Conservation (phyloP, 2,888 invertebrate species). For the Polyploca ridens region DNA sequence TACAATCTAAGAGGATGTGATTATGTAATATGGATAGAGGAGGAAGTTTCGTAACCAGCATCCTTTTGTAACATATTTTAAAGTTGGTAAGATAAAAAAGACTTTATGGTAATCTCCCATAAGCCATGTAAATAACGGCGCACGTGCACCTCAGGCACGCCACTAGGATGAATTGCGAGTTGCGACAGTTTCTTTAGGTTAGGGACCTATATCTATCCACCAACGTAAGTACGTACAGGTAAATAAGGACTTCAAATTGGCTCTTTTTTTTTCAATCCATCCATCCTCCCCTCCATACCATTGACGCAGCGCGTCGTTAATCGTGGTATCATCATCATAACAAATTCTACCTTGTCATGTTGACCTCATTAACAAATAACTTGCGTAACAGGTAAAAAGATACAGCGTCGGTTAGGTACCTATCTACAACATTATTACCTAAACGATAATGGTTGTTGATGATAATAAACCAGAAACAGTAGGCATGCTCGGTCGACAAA, state of each 20-base stretch:
- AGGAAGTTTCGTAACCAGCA: slow-evolving; percentile 43
- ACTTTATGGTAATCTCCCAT: slow-evolving; percentile 46
- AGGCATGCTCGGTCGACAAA: too few species aligned
- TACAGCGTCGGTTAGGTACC: too few species aligned
- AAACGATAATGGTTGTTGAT: too few species aligned
- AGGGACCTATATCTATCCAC: not conserved
- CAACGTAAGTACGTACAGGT: not conserved
- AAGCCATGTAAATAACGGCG: slow-evolving; percentile 27
- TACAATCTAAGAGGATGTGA: too few species aligned
- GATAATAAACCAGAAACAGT: too few species aligned
- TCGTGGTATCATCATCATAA: not conserved
- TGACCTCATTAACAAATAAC: slow-evolving; percentile 2
- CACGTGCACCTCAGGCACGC: slow-evolving; percentile 11
- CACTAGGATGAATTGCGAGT: slow-evolving; percentile 21
- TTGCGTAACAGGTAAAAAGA: not conserved
- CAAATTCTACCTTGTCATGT: not conserved
- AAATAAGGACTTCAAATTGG: not conserved
- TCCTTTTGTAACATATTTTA: slow-evolving; percentile 35
- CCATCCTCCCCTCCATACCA: not conserved
- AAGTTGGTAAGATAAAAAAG: slow-evolving; percentile 44
- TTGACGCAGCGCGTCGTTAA: not conserved
- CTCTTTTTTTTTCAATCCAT: not conserved
- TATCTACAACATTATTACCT: not conserved
- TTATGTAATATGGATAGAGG: too few species aligned
- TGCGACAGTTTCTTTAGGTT: not conserved